Evolutionary conservation across 2,888 invertebrate genomes (phyloP).

Genomic region (Nysson spinosus): DNA sequence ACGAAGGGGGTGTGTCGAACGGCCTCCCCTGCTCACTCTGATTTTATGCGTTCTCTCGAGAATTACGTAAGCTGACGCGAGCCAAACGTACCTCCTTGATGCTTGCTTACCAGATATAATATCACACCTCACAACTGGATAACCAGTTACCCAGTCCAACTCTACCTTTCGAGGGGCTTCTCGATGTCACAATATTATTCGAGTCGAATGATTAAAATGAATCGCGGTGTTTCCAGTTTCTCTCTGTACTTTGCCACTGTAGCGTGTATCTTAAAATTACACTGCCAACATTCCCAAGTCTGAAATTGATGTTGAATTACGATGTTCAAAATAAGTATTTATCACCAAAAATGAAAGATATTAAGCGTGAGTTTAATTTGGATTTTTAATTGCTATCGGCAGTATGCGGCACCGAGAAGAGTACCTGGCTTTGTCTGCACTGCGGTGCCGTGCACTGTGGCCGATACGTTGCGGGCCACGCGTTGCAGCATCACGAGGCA

Average conservation of each 20-base stretch:
- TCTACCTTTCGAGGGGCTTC: no score
- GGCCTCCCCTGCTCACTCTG: slow-evolving; percentile 40
- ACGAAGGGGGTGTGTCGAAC: slow-evolving; percentile 63
- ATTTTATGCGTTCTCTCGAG: slow-evolving; percentile 53
- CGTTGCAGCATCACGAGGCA: slow-evolving; percentile 84
- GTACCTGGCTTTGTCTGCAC: slow-evolving; percentile 87
- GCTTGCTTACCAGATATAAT: background rate
- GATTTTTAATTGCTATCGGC: slow-evolving; percentile 42
- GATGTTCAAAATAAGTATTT: no score
- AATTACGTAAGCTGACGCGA: slow-evolving; percentile 50
- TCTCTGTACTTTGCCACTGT: no score
- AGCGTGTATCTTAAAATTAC: no score
- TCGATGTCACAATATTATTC: no score
- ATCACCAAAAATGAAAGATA: no score
- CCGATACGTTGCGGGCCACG: slow-evolving; percentile 87
- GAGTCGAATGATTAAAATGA: no score
- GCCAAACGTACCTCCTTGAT: slow-evolving; percentile 21
- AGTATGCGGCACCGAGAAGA: slow-evolving; percentile 83
- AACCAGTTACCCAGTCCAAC: no score
- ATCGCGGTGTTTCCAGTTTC: no score
- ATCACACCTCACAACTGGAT: background rate
- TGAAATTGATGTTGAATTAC: no score
- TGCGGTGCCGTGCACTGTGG: slow-evolving; percentile 88
- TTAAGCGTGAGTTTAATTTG: no score
- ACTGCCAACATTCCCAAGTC: no score